Base-by-base conservation (phyloP, 2,113 vertebrate species). In the Daphoenositta chrysoptera region DNA sequence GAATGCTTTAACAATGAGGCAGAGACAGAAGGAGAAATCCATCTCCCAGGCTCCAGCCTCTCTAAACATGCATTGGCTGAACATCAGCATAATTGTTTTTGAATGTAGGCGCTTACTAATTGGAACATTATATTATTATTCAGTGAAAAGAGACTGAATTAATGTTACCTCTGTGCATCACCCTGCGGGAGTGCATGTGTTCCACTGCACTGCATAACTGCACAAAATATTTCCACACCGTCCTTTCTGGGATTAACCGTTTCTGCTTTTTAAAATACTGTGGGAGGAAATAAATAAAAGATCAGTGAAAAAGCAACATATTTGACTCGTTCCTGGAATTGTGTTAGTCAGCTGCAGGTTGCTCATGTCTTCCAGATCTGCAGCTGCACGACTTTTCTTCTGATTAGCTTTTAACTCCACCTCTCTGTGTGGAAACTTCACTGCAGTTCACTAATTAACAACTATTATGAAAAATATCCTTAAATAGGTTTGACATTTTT, bases 251-350 rank as follows among this genome's bases (percentile, higher is more conserved):
- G 95, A 99, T 99, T 95, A 99, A 98, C 93, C 98, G 98, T 94
- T 98, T 98, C 97, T 99, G 98, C 97, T 99, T 99, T 94, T 99
- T 98, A 96, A 99, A 99, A 97, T 98, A 98, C 98, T 99, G 97
- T 11, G 51, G 92, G 39, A 90, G 90, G 90, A 96, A 95, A 93
- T 60, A 95, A 94, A 95, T 73, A 83, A 93, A 86, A 95, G 79
- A 95, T 97, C 95, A 96, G 95, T 85, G 78, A 95, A 92, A 88
- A 88, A 75, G 89, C 89, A 92, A 64, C 70, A 9, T 28, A 72
- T 85, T 82, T 53, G 81, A 75, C 80, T 93, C n/a, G 7, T 77
- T 93, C 88, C 68, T 57, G 60, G 65, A 53, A 87, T 83, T 33
- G 24, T 50, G 80, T 42, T 69, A 66, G 33, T 89, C 90, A 90